Base-by-base conservation (phyloP, 2,797 vertebrate genomes). In the Cossypha caffra region DNA sequence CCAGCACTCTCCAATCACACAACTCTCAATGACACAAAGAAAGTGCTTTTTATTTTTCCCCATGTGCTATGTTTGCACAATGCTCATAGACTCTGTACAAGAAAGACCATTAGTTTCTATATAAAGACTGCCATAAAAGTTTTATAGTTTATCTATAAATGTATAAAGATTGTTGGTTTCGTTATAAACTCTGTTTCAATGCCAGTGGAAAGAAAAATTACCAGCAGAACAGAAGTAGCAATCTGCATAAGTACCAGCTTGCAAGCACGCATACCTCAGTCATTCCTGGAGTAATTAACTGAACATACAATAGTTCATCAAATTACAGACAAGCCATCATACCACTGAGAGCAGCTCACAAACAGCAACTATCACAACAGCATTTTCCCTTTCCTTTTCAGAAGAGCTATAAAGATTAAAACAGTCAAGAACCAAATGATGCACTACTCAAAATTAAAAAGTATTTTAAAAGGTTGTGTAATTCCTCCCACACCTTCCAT, bases 111-210 rank as follows among this genome's bases (percentile, higher is more conserved):
- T 97, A 94, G 94, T 96, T 98, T 98, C 97, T 97, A 98, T 95
- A 98, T 98, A 98, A 97, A 98, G 95, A 96, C 87, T 95, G 92
- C 91, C 86, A 95, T 98, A 97, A 98, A 98, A 95, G 86, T 95
- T 98, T 98, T 98, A 98, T 55, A 82, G 97, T 97, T 98, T 98
- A 91, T 91, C 97, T 97, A 96, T 98, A 98, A 98, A 97, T 85
- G 96, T 92, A 97, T 94, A 94, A 96, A 97, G 96, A 98, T 97
- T 97, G 97, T 57, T 97, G 88, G 93, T 96, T 98, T 98, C 84
- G 77, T 98, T 98, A 97, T 80, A 97, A 95, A 91, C 92, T 93
- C 88, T 81, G 72, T 96, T 97, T 93, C 95, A 81, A 87, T 62
- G 95, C 92, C 96, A 98, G 86, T 83, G 92, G 95, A 98, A 98